phyloP scores from a whole-genome alignment of 2,113 vertebrate genomes.

The Salvelinus fontinalis region DNA sequence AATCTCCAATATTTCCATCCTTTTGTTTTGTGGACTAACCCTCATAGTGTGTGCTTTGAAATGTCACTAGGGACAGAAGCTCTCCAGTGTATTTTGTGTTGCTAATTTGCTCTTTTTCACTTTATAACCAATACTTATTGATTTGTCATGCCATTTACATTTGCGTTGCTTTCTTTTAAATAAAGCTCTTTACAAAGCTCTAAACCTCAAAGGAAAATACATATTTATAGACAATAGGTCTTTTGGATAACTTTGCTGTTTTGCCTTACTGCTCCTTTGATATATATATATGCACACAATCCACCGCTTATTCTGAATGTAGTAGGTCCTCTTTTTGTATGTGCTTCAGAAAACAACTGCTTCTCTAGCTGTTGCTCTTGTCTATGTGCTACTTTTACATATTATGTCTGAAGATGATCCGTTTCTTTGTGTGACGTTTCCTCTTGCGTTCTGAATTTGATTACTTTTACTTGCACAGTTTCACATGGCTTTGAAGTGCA shows the following conservation, averaged over 20 bases:
- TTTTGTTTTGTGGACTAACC: constrained; percentile 69
- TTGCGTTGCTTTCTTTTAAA: constrained; percentile 27
- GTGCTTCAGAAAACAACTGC: constrained; percentile 20
- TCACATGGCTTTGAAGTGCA: constrained; percentile 86
- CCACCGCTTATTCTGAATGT: constrained; percentile 31
- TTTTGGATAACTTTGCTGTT: constrained; percentile 32
- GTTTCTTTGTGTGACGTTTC: constrained; percentile 47
- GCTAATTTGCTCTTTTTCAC: constrained; percentile 24
- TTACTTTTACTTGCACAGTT: constrained; percentile 70
- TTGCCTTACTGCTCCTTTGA: constrained; percentile 41
- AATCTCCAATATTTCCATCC: constrained; percentile 57
- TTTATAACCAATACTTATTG: constrained; percentile 6
- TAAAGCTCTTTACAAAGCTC: background rate
- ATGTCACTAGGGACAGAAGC: constrained; percentile 46
- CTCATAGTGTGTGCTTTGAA: constrained; percentile 68
- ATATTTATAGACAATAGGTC: background rate
- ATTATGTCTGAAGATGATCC: constrained; percentile 27
- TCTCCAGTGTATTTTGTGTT: constrained; percentile 46
- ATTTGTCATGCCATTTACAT: constrained; percentile 45
- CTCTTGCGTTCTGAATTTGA: constrained; percentile 52
- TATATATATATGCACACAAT: constrained; percentile 41
- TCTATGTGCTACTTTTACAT: constrained; percentile 42
- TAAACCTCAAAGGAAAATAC: background rate
- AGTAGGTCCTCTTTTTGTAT: constrained; percentile 37
- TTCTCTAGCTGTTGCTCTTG: constrained; percentile 27